Percentiles rank a stretch among this genome's conserved stretches.
These are phyloP conservation scores for Adoxophyes honmai DNA, from an alignment of 1,140 invertebrate genomes.

Conservation along the genomic window DNA sequence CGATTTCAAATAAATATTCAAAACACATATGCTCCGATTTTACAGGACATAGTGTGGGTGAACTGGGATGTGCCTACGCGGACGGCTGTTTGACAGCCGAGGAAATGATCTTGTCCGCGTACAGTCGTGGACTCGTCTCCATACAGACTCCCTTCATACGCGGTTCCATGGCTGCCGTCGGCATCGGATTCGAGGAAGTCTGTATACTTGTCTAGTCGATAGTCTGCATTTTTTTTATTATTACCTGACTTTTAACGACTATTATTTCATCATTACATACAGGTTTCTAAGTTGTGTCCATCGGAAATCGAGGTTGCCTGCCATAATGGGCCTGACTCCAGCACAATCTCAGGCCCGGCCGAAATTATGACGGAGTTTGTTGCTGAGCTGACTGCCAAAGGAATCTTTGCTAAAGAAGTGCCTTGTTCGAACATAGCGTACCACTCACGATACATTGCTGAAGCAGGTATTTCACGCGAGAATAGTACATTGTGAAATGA, in stretches of 20 bases:
- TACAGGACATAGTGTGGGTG: conserved; percentile 85
- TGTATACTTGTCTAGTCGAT: no score
- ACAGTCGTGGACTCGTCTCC: conserved; percentile 89
- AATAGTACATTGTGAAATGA: not conserved
- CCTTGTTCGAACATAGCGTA: conserved; percentile 89
- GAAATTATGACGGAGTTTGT: conserved; percentile 83
- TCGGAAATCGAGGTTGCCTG: conserved; percentile 86
- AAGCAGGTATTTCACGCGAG: conserved; percentile 70
- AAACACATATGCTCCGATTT: not conserved
- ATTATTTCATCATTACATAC: conserved; percentile 18
- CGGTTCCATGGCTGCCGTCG: conserved; percentile 91
- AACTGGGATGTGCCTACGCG: conserved; percentile 91
- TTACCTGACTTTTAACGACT: no score
- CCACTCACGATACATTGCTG: conserved; percentile 88
- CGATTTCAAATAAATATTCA: no score
- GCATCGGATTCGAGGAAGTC: conserved; percentile 78
- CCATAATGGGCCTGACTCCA: conserved; percentile 88
- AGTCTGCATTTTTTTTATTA: no score
- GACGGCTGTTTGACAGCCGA: conserved; percentile 89
- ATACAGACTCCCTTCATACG: conserved; percentile 83
- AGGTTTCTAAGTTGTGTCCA: conserved; percentile 79
- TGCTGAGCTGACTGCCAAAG: conserved; percentile 80
- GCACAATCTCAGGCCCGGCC: conserved; percentile 90
- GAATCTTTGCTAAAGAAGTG: conserved; percentile 89
- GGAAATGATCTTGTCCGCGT: conserved; percentile 88